phyloP scores from a whole-genome alignment of 2,888 invertebrate genomes.

The Arrhopalites spinosus region DNA sequence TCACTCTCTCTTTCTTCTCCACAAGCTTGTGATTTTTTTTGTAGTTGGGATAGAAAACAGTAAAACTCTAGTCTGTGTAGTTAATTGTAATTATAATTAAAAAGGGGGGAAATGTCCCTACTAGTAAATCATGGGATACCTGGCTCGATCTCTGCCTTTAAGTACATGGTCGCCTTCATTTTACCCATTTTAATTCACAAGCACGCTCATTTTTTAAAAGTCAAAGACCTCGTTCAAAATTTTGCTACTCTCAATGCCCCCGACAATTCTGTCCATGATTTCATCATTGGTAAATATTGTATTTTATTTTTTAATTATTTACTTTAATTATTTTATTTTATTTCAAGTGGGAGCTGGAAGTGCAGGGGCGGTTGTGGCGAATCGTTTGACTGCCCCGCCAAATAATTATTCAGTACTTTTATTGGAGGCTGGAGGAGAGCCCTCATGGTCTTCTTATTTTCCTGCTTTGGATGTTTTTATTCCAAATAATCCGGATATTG shows the following conservation, averaged over 20 bases:
- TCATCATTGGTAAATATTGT: conserved; percentile 22
- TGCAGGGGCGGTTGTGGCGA: conserved; percentile 42
- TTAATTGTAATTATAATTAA: too few relatives aligned
- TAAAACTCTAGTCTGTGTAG: too few relatives aligned
- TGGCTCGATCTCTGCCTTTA: background rate
- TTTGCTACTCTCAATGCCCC: background rate
- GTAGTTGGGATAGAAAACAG: too few relatives aligned
- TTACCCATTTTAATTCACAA: background rate
- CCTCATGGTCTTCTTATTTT: conserved; percentile 38
- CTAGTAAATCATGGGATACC: background rate
- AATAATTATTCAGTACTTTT: conserved; percentile 43
- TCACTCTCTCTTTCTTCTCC: too few relatives aligned
- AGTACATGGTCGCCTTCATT: background rate
- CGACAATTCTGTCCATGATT: background rate
- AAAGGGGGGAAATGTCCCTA: background rate
- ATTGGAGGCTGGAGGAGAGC: conserved; percentile 47
- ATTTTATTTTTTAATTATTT: too few relatives aligned
- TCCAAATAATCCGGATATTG: conserved; percentile 44
- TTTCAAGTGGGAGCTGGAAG: conserved; percentile 40
- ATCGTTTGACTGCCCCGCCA: conserved; percentile 42
- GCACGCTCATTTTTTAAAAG: background rate
- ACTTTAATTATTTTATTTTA: background rate
- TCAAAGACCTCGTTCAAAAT: background rate
- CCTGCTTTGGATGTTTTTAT: conserved; percentile 45
- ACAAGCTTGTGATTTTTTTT: too few relatives aligned